Evolutionary conservation across 2,888 invertebrate genomes (phyloP).

Genomic region (Sceliomorpha sp.): DNA sequence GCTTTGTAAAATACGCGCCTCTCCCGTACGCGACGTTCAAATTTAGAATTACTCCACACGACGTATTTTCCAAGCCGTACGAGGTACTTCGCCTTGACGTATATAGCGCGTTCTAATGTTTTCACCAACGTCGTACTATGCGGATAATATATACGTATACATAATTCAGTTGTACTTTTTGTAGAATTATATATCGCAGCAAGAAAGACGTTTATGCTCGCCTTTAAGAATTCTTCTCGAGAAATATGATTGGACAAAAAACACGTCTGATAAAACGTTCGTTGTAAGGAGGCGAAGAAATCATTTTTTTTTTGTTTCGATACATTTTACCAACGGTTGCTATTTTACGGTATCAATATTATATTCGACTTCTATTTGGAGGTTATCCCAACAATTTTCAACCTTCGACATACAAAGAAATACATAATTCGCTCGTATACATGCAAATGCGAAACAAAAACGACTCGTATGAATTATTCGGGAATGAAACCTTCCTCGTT

Average conservation of each 20-base stretch:
- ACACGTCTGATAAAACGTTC: constrained; percentile 11
- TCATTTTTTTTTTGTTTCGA: too few species aligned
- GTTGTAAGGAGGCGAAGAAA: too few species aligned
- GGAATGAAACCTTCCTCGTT: too few species aligned
- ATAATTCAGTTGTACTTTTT: constrained; percentile 23
- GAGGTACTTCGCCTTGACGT: constrained; percentile 20
- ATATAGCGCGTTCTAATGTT: constrained; percentile 33
- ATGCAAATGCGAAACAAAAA: too few species aligned
- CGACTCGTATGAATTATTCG: too few species aligned
- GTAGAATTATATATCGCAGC: constrained; percentile 12
- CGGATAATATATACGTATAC: constrained; percentile 7
- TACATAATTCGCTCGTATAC: too few species aligned
- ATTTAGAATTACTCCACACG: constrained; percentile 40
- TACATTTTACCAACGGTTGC: too few species aligned
- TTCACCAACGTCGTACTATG: constrained; percentile 10
- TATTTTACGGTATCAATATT: too few species aligned
- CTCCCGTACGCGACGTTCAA: constrained; percentile 32
- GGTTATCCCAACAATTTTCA: too few species aligned
- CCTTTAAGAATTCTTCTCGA: constrained; percentile 16
- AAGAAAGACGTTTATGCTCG: constrained; percentile 16
- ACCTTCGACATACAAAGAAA: too few species aligned
- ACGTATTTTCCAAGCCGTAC: constrained; percentile 16
- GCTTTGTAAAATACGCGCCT: constrained; percentile 14
- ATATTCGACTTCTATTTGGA: too few species aligned
- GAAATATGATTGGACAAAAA: constrained; percentile 10